Conservation (phyloP, 2,113 vertebrate genomes). For the Formicarius rufipectus region DNA sequence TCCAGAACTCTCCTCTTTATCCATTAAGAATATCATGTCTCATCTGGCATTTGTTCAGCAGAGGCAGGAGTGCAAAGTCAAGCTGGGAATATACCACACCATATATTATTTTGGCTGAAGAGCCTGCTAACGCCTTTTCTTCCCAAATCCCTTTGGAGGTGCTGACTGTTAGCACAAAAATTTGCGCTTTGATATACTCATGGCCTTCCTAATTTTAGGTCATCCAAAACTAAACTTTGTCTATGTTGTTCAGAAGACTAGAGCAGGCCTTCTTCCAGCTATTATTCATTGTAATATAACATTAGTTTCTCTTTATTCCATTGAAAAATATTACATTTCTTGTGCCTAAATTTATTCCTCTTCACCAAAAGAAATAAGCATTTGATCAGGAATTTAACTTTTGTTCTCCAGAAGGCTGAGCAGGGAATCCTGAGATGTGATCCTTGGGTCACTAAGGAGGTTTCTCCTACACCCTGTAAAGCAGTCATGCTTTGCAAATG, state of each 20-base stretch:
- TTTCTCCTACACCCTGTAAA: neutral
- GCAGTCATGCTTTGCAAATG: neutral
- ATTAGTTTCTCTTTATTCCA: neutral
- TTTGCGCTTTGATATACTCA: neutral
- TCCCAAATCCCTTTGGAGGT: neutral
- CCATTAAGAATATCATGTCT: neutral
- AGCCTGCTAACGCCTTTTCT: neutral
- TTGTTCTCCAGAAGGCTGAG: neutral
- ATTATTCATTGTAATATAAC: neutral
- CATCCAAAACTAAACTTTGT: neutral
- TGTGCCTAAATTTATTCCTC: neutral
- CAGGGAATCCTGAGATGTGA: neutral
- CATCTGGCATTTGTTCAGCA: neutral
- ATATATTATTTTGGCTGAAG: neutral
- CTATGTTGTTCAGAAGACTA: neutral
- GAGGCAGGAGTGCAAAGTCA: neutral
- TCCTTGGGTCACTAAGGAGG: neutral
- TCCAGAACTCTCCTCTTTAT: neutral
- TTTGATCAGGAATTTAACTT: neutral
- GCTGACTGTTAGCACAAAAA: neutral
- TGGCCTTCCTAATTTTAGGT: neutral
- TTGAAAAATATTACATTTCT: neutral
- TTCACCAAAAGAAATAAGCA: neutral
- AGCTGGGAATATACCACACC: neutral
- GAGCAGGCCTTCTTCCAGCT: neutral